Evolutionary conservation across 1,140 invertebrate genomes (phyloP), one percentile per base, ranked within the genome.

Genomic region (Stegodyphus mimosarum): DNA sequence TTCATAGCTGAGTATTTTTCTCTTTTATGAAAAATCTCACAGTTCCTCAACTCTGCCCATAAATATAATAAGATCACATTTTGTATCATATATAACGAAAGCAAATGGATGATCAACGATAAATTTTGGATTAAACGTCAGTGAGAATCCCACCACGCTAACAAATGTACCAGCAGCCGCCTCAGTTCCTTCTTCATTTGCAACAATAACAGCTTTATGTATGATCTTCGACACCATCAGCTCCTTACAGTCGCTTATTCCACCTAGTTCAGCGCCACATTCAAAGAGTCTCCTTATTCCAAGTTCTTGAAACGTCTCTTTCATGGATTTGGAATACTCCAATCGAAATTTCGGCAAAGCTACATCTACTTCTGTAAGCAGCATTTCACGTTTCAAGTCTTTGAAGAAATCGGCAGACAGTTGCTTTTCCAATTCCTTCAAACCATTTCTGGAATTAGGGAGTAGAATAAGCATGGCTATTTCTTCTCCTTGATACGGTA

Each of bases 101-200:
- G 86, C 7, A 66, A 88, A 88, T 7, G 87, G 87, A 48, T 86
- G 87, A 60, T 88, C 63, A 9, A 53, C 84, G 15, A 53, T 73
- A 60, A 86, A 87, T 15, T 75, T 3, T 13, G 84, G 48, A 33
- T 50, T 48, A 13, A 33, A 9, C 88, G 87, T 69, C 89, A 88
- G 84, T 11, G 0, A 3, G 6, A 88, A 88, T 49, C 89, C 60
- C 5, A 60, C 67, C 10, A n/a, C 15, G 6, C 18, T 7, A 5
- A 69, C 33, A 18, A 93, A 90, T 0, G 94, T 94, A 0, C 92
- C 92, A 3, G 94, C 94, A 0, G 94, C 93, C 5, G 94, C 94
- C 88, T 94, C 93, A 0, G 94, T 95, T 17, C 94, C 95, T 64
- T 92, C 92, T 89, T 95, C 95, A n/a, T 93, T 93, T 4, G 96